phyloP scores from a whole-genome alignment of 2,888 invertebrate species.

The Emesis russula region DNA sequence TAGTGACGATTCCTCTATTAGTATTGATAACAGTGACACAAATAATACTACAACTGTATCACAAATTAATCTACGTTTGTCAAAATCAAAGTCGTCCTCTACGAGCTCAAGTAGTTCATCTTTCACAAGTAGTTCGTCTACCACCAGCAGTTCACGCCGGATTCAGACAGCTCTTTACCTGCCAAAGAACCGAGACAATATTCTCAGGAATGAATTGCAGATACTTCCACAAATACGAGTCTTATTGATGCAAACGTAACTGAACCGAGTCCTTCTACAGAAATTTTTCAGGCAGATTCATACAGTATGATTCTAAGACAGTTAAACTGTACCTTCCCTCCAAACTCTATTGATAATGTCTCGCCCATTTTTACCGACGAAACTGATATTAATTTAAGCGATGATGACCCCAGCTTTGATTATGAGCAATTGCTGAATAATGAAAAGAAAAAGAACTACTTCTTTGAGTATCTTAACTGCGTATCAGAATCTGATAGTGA shows the following conservation, averaged over 20 bases:
- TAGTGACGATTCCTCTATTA: slow-evolving; percentile 24
- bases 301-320: neutral
- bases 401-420: neutral
- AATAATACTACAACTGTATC: slow-evolving; percentile 11
- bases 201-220: neutral
- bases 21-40: slow-evolving; percentile 3
- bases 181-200: neutral
- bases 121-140: slow-evolving; percentile 17
- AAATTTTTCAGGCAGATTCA: slow-evolving; percentile 5
- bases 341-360: slow-evolving; percentile 8
- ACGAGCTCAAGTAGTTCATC: slow-evolving; percentile 16
- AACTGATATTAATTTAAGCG: neutral
- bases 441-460: neutral
- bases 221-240: neutral
- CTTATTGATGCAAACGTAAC: slow-evolving; percentile 2
- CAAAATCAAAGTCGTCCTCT: neutral
- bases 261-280: neutral
- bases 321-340: slow-evolving; percentile 20
- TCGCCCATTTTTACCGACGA: slow-evolving; percentile 30
- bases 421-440: neutral
- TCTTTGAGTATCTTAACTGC: neutral
- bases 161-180: neutral
- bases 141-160: neutral
- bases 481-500: neutral
- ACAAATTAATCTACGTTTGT: slow-evolving; percentile 3